Percentiles rank a stretch among this genome's conserved stretches.
Evolutionary conservation across 2,797 vertebrate genomes (phyloP).

Genomic region (Pagetopsis macropterus): DNA sequence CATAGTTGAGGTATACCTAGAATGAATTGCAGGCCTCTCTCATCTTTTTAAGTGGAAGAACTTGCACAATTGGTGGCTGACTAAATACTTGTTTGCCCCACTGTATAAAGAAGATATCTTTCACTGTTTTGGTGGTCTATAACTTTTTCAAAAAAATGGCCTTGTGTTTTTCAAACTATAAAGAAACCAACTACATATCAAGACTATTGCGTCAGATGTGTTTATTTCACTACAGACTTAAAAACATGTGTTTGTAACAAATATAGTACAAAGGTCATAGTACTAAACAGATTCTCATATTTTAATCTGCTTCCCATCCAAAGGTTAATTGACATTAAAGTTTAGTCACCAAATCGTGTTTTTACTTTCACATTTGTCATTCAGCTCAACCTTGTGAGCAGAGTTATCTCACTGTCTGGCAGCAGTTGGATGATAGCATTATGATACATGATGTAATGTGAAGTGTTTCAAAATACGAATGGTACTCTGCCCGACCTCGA

Average conservation of each 20-base stretch:
- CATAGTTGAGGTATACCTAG: no score
- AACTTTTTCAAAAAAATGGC: not conserved
- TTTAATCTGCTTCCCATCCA: not conserved
- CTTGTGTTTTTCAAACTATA: not conserved
- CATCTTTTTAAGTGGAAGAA: no score
- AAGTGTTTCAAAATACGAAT: not conserved
- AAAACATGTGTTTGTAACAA: not conserved
- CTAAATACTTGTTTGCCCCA: no score
- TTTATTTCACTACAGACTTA: not conserved
- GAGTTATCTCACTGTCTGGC: not conserved
- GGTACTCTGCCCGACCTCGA: not conserved
- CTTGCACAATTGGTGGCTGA: no score
- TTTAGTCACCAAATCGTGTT: not conserved
- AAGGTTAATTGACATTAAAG: not conserved
- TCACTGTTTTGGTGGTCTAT: not conserved
- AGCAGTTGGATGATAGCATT: slow-evolving; percentile 6
- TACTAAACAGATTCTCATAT: not conserved
- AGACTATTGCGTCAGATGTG: not conserved
- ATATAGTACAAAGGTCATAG: not conserved
- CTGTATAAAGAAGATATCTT: not conserved
- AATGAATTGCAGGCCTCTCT: no score
- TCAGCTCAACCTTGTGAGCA: not conserved
- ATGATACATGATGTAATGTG: not conserved
- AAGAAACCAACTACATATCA: not conserved
- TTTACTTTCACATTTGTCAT: not conserved